Conservation (phyloP, 2,888 invertebrate genomes). For the Dione vanillae region DNA sequence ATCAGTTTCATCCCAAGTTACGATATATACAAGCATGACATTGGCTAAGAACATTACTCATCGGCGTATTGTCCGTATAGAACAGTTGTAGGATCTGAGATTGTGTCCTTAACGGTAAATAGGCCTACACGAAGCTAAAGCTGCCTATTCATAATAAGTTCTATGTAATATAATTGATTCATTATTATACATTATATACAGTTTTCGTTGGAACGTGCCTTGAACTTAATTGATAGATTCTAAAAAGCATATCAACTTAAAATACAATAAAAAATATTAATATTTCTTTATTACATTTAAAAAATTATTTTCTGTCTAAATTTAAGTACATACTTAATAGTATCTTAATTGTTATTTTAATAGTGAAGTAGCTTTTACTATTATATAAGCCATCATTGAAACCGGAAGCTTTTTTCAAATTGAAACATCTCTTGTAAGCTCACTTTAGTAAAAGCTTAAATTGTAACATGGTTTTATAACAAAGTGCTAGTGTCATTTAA, state of each 20-base stretch:
- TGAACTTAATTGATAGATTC: too few relatives aligned
- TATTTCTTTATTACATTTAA: too few relatives aligned
- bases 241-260: too few relatives aligned
- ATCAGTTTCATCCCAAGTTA: background rate
- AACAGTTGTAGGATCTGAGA: slow-evolving; percentile 75
- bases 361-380: too few relatives aligned
- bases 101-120: slow-evolving; percentile 77
- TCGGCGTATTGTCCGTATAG: slow-evolving; percentile 68
- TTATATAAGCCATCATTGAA: too few relatives aligned
- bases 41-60: slow-evolving; percentile 74
- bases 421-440: background rate
- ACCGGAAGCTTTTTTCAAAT: too few relatives aligned
- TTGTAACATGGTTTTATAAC: slow-evolving; percentile 21
- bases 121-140: slow-evolving; percentile 66
- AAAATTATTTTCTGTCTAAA: too few relatives aligned
- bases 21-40: slow-evolving; percentile 58
- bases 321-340: too few relatives aligned
- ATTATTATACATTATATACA: background rate
- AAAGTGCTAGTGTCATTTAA: slow-evolving; percentile 25
- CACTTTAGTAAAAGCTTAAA: background rate
- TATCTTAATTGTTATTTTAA: too few relatives aligned
- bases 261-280: too few relatives aligned
- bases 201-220: background rate
- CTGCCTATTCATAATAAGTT: slow-evolving; percentile 42
- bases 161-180: slow-evolving; percentile 14